Conservation (phyloP, 2,888 invertebrate genomes). For the Cryptus armator region DNA sequence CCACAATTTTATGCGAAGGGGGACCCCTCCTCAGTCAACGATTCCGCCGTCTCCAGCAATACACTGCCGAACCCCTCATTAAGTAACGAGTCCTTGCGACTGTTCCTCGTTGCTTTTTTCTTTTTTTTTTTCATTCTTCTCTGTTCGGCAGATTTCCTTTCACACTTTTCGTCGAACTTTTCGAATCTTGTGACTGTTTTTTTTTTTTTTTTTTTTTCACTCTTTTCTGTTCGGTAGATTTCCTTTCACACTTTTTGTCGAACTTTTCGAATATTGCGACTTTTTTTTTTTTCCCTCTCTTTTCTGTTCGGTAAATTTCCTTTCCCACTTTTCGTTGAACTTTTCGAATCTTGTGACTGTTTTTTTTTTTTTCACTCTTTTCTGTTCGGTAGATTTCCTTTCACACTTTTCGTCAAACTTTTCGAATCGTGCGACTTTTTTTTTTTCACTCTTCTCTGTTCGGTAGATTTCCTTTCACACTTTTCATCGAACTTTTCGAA, state of each 20-base stretch:
- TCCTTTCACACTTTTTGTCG: too few relatives aligned
- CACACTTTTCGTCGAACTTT: too few relatives aligned
- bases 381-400: too few relatives aligned
- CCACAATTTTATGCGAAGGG: constrained; percentile 48
- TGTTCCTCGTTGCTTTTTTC: constrained; percentile 8
- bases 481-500: too few relatives aligned
- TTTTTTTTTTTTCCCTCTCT: neutral
- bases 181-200: too few relatives aligned
- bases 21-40: constrained; percentile 5
- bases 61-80: constrained; percentile 25
- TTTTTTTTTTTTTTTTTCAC: neutral
- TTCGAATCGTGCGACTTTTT: too few relatives aligned
- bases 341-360: too few relatives aligned
- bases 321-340: neutral
- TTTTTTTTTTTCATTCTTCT: neutral
- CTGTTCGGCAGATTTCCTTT: neutral
- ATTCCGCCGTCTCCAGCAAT: constrained; percentile 4
- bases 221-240: too few relatives aligned
- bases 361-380: neutral
- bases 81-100: constrained; percentile 39
- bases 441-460: neutral
- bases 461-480: too few relatives aligned
- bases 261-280: too few relatives aligned
- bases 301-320: neutral
- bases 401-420: too few relatives aligned